phyloP scores from a whole-genome alignment of 2,888 invertebrate genomes.

The Lasioglossum marginatum region DNA sequence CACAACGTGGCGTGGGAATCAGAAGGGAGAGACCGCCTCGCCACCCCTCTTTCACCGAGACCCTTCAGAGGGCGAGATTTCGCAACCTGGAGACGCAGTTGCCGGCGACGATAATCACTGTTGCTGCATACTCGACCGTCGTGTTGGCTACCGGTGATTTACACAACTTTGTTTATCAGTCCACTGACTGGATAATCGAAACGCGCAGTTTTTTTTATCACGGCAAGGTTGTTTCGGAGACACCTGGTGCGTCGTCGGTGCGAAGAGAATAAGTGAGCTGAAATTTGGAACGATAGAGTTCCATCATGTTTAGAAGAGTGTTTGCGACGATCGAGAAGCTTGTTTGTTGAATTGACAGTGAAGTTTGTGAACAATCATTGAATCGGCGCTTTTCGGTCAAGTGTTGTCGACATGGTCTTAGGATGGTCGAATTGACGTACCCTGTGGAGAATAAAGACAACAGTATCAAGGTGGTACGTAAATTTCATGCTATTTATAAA shows the following conservation, averaged over 20 bases:
- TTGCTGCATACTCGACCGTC: slow-evolving; percentile 57
- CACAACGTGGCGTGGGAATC: slow-evolving; percentile 76
- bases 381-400: background rate
- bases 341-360: slow-evolving; percentile 1
- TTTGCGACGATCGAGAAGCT: background rate
- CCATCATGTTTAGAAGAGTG: background rate
- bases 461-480: slow-evolving; percentile 64
- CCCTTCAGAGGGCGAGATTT: slow-evolving; percentile 68
- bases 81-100: slow-evolving; percentile 63
- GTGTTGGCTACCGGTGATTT: slow-evolving; percentile 49
- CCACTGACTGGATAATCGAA: background rate
- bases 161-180: slow-evolving; percentile 37
- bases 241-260: background rate
- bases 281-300: background rate
- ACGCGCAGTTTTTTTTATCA: background rate
- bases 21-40: slow-evolving; percentile 70
- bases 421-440: slow-evolving; percentile 66
- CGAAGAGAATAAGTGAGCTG: background rate
- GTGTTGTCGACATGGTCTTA: background rate
- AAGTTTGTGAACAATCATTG: background rate
- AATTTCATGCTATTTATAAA: background rate
- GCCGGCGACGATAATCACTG: slow-evolving; percentile 57
- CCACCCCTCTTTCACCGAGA: slow-evolving; percentile 60
- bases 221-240: background rate
- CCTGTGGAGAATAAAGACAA: slow-evolving; percentile 40